Base-by-base conservation (phyloP, 1,140 invertebrate genomes). In the Pissodes strobi region DNA sequence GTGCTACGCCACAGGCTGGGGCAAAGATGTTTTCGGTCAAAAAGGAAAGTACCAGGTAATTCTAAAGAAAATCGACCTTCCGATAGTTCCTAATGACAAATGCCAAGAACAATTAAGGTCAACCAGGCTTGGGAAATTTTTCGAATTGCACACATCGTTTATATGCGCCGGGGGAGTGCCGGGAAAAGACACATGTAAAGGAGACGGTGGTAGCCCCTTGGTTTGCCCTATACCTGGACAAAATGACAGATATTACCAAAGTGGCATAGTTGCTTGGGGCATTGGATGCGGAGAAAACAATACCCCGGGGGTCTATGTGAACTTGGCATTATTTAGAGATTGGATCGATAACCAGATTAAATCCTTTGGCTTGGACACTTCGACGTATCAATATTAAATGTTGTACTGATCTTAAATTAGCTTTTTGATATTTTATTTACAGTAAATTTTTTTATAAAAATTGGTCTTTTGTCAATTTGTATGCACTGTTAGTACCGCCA, bases 161-260 rank as follows among this genome's bases (percentile, higher is more conserved):
- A 82, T 90, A 58, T 93, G 90, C 73, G 91, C 91, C 0, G 89
- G 89, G 1, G 90, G 90, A 0, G 82, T 85, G 69, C 71, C 76
- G 27, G 85, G 82, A 12, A 81, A 82, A 69, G 88, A 89, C 71
- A 86, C 87, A 0, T 90, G 88, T 74, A 87, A 85, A 72, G 87
- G 85, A 55, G 82, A 83, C 68, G 80, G 81, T 9, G 81, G 81
- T 4, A 74, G 83, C 66, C 84, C 84, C n/a, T 67, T 87, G 48
- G 82, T 84, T 3, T 85, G 84, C 62, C 80, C 79, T 53, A 66
- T 78, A 69, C 66, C 69, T 39, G 72, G 70, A 5, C 9, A 65
- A 23, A 66, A 69, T 6, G 64, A 71, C 6, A 68, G 72, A 8
- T 83, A 79, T 68, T 71, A 76, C 15, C 83, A 83, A 75, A 78